Conservation (phyloP, 2,888 invertebrate genomes). For the Pseudoips prasinana region DNA sequence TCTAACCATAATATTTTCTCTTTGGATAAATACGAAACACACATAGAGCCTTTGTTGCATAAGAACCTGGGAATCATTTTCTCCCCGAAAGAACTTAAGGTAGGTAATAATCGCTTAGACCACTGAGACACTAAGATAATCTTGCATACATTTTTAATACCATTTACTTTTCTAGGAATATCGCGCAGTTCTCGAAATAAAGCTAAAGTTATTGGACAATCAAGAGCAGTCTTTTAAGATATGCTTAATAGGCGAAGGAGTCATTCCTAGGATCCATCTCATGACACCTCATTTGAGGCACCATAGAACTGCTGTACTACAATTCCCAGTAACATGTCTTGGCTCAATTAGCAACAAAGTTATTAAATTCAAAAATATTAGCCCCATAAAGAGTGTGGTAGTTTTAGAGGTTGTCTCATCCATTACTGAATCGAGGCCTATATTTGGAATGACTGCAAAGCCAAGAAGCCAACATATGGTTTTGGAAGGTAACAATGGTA, state of each 20-base stretch:
- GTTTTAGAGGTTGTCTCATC: constrained; percentile 43
- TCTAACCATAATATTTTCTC: constrained; percentile 57
- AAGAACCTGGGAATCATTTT: constrained; percentile 66
- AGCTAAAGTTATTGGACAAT: constrained; percentile 62
- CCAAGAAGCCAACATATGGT: constrained; percentile 41
- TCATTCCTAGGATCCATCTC: constrained; percentile 65
- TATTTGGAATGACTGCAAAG: constrained; percentile 56
- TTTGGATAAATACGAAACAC: constrained; percentile 65
- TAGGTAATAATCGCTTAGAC: constrained; percentile 33
- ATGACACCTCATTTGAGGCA: constrained; percentile 49
- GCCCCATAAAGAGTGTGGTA: constrained; percentile 53
- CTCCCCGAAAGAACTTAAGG: constrained; percentile 62
- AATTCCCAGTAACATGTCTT: constrained; percentile 67
- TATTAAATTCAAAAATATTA: constrained; percentile 64
- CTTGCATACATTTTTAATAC: too few species aligned
- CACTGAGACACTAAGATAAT: too few species aligned
- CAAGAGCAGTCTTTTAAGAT: constrained; percentile 65
- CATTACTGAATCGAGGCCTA: constrained; percentile 45
- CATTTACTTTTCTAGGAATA: constrained; percentile 66
- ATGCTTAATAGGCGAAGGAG: constrained; percentile 71
- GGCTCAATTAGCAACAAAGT: constrained; percentile 54
- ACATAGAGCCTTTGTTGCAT: constrained; percentile 68
- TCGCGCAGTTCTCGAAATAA: constrained; percentile 67
- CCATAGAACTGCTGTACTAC: constrained; percentile 45
- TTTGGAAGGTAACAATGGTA: constrained; percentile 46